Percentiles rank a stretch among this genome's conserved stretches.
These are phyloP conservation scores for Burhinus oedicnemus DNA, from an alignment of 2,113 vertebrate species.

Conservation along the genomic window DNA sequence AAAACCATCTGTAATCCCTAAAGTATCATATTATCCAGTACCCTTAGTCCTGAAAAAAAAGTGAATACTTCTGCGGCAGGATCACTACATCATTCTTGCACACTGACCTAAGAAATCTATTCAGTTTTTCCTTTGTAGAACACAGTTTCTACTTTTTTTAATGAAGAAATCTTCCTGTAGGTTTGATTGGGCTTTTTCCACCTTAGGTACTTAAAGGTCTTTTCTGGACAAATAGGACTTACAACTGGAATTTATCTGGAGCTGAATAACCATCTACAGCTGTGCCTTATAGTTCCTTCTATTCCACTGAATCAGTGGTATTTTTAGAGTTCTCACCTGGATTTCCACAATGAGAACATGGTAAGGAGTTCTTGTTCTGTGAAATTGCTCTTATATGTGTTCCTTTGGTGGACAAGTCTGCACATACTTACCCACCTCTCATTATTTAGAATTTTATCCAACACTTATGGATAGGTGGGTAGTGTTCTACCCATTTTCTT, in stretches of 20 bases:
- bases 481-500: neutral
- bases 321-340: neutral
- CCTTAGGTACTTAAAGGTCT: neutral
- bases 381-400: neutral
- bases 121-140: neutral
- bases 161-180: neutral
- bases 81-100: neutral
- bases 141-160: neutral
- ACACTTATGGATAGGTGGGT: neutral
- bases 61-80: neutral
- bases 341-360: neutral
- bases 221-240: neutral
- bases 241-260: neutral
- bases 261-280: neutral
- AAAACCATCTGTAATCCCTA: neutral
- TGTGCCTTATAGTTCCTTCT: neutral
- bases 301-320: neutral
- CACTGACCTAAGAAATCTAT: neutral
- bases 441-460: neutral
- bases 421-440: neutral
- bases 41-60: neutral
- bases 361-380: neutral
- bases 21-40: neutral
- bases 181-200: neutral
- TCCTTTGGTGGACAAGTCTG: no score